These are phyloP conservation scores for Urocynchramus pylzowi DNA, from an alignment of 2,113 vertebrate genomes.

Conservation along the genomic window DNA sequence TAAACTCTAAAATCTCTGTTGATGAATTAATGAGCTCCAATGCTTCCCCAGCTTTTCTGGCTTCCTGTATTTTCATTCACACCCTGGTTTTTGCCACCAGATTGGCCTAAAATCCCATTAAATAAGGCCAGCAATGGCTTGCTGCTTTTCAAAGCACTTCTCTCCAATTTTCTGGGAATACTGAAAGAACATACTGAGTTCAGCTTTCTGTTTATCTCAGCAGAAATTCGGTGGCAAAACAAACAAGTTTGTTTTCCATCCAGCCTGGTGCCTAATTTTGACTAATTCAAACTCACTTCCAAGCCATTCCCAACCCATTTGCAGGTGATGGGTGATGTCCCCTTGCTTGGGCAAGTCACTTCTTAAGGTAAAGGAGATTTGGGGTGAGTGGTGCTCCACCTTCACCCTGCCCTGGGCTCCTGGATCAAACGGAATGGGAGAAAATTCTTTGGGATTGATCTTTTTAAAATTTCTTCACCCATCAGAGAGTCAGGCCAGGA, in stretches of 20 bases:
- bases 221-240: background rate
- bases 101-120: background rate
- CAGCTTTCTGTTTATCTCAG: background rate
- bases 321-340: background rate
- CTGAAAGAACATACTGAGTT: fast-evolving
- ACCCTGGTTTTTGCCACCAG: too few relatives aligned
- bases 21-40: fast-evolving
- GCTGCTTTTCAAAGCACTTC: background rate
- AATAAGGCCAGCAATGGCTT: fast-evolving
- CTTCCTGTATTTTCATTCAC: background rate
- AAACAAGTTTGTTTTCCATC: background rate
- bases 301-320: background rate
- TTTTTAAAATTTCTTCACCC: background rate
- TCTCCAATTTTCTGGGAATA: background rate
- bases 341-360: background rate
- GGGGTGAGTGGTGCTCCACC: background rate
- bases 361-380: background rate
- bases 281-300: background rate
- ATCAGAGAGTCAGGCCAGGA: background rate
- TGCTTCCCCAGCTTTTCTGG: fast-evolving
- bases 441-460: background rate
- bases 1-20: background rate
- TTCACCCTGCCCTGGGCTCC: background rate
- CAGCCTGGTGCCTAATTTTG: background rate
- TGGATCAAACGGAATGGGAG: background rate